Conservation (phyloP, 2,113 vertebrate genomes). For the Myotis davidii region DNA sequence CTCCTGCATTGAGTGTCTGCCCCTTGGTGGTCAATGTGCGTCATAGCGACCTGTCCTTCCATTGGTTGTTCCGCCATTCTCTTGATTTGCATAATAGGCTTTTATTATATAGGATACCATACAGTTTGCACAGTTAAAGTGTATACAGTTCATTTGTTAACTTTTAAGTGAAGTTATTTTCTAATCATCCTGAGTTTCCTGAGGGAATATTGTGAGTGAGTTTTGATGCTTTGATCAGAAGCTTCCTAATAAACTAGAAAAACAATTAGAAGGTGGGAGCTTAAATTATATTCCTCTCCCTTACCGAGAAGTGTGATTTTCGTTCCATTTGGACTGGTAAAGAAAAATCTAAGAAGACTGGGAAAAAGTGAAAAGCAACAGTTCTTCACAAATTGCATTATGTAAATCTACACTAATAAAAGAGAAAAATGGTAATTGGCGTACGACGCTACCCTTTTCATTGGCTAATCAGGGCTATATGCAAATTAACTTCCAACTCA, state of each 20-base stretch:
- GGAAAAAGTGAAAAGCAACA: not conserved
- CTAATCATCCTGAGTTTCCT: conserved; percentile 68
- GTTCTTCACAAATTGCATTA: not conserved
- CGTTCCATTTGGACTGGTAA: not conserved
- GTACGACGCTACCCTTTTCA: too few species aligned
- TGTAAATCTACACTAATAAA: too few species aligned
- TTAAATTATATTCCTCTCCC: not conserved
- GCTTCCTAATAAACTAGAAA: conserved; percentile 56
- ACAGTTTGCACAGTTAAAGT: not conserved
- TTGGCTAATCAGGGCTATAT: too few species aligned
- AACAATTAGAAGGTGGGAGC: not conserved
- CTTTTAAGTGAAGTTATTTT: conserved; percentile 75
- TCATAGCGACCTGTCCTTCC: too few species aligned
- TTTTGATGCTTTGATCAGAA: conserved; percentile 66
- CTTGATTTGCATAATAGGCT: too few species aligned
- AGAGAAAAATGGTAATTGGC: too few species aligned
- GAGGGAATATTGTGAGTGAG: conserved; percentile 30
- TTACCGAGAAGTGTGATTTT: not conserved
- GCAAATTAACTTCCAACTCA: too few species aligned
- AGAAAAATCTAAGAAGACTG: not conserved
- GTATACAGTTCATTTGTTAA: conserved; percentile 46
- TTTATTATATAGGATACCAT: too few species aligned
- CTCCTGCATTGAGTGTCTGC: too few species aligned
- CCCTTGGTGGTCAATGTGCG: too few species aligned
- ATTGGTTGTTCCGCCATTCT: rapidly evolving